A percentile compares a stretch with the other conserved stretches of the same genome.
These are phyloP conservation scores for Drosophila micromelanica DNA, from an alignment of 1,140 invertebrate species.

Conservation along the genomic window DNA sequence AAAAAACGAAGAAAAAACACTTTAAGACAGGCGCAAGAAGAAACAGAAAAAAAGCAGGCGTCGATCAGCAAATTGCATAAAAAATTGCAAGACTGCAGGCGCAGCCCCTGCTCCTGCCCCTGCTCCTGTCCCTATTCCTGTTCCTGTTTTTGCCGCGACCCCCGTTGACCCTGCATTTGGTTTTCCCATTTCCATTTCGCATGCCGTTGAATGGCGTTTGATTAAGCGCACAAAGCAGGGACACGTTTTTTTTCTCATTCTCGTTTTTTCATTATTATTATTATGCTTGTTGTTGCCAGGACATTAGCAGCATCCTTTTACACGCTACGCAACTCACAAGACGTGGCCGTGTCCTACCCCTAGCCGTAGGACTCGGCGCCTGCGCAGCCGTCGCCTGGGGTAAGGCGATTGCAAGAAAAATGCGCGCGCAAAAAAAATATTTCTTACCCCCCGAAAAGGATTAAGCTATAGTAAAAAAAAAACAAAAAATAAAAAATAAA, in stretches of 20 bases:
- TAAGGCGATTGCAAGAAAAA: slow-evolving; percentile 53
- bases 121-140: background rate
- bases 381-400: slow-evolving; percentile 64
- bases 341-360: slow-evolving; percentile 22
- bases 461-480: slow-evolving; percentile 42
- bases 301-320: slow-evolving; percentile 83
- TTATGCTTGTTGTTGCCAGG: slow-evolving; percentile 32
- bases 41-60: slow-evolving; percentile 35
- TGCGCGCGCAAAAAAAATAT: slow-evolving; percentile 69
- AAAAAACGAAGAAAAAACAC: slow-evolving; percentile 18
- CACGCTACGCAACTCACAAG: slow-evolving; percentile 56
- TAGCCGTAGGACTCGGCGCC: slow-evolving; percentile 48
- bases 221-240: slow-evolving; percentile 69
- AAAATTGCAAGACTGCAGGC: slow-evolving; percentile 71
- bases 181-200: slow-evolving; percentile 12
- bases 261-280: slow-evolving; percentile 16
- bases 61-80: slow-evolving; percentile 78
- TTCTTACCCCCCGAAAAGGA: slow-evolving; percentile 55
- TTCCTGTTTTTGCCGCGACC: slow-evolving; percentile 3
- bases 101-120: background rate
- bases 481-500: slow-evolving; percentile 1
- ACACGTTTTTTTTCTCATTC: slow-evolving; percentile 34
- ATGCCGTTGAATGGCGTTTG: slow-evolving; percentile 62
- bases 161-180: background rate
- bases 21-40: slow-evolving; percentile 42